These are phyloP conservation scores for Drosophila albomicans DNA, from an alignment of 1,140 invertebrate genomes.

Conservation along the genomic window DNA sequence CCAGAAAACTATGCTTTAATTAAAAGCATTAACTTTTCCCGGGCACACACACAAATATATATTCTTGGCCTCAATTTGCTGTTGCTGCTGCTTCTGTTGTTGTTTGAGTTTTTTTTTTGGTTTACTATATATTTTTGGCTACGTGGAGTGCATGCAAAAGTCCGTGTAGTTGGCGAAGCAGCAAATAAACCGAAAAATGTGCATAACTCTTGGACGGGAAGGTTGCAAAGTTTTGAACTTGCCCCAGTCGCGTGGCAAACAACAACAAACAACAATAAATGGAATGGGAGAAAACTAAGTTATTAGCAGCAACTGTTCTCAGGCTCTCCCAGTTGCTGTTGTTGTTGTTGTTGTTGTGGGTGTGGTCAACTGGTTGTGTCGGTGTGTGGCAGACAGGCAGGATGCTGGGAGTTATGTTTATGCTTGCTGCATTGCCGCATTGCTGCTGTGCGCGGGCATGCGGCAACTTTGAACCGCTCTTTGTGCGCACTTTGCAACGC, in stretches of 20 bases:
- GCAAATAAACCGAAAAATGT: conserved; percentile 68
- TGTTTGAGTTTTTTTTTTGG: conserved; percentile 55
- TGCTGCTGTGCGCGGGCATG: conserved; percentile 56
- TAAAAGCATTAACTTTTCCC: conserved; percentile 19
- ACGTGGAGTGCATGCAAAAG: conserved; percentile 63
- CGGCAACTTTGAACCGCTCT: conserved; percentile 55
- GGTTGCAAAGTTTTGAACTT: conserved; percentile 66
- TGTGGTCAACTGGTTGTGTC: conserved; percentile 30
- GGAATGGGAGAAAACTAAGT: conserved; percentile 65
- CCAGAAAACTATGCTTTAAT: conserved; percentile 30
- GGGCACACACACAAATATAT: conserved; percentile 1
- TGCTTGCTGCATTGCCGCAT: conserved; percentile 69
- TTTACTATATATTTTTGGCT: conserved; percentile 58
- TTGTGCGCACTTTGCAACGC: conserved; percentile 11
- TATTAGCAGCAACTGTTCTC: conserved; percentile 69
- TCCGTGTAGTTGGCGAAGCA: conserved; percentile 37
- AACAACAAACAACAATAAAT: conserved; percentile 1
- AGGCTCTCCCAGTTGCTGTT: conserved; percentile 3
- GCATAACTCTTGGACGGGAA: conserved; percentile 44
- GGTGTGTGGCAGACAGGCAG: conserved; percentile 9
- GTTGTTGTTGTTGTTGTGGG: conserved; percentile 42
- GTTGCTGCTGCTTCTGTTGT: conserved; percentile 53
- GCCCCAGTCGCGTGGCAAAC: conserved; percentile 38
- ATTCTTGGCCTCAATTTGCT: conserved; percentile 17
- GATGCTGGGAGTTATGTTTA: conserved; percentile 49